These are phyloP conservation scores for Hemiscyllium ocellatum DNA, from an alignment of 2,113 vertebrate genomes.

Conservation along the genomic window DNA sequence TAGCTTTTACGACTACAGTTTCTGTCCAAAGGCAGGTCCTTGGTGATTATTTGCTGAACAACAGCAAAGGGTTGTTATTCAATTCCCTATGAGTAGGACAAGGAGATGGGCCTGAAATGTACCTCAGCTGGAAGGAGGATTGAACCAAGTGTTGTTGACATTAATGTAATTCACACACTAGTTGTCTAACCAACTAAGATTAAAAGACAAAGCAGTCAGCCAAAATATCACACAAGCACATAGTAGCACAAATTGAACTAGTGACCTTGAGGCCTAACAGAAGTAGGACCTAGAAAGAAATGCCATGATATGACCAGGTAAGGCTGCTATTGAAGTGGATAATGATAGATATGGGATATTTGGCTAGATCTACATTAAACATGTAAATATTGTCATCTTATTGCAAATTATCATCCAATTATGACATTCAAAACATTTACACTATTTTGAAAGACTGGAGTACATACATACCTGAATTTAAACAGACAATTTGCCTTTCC, in stretches of 20 bases:
- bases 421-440: neutral
- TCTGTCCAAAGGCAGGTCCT: too few relatives aligned
- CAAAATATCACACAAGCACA: neutral
- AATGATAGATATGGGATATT: neutral
- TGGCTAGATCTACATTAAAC: neutral
- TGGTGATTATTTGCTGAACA: too few relatives aligned
- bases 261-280: neutral
- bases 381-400: neutral
- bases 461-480: too few relatives aligned
- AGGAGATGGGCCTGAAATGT: too few relatives aligned
- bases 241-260: neutral
- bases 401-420: neutral
- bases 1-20: too few relatives aligned
- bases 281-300: neutral
- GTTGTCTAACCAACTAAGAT: neutral
- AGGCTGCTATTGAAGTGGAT: neutral
- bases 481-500: neutral
- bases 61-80: too few relatives aligned
- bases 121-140: too few relatives aligned
- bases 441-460: too few relatives aligned
- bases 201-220: neutral
- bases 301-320: neutral
- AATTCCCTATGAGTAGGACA: too few relatives aligned
- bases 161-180: too few relatives aligned
- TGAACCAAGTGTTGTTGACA: too few relatives aligned